Evolutionary conservation across 2,113 vertebrate species (phyloP), one percentile per base, ranked within the genome.

Genomic region (Hylia prasina): DNA sequence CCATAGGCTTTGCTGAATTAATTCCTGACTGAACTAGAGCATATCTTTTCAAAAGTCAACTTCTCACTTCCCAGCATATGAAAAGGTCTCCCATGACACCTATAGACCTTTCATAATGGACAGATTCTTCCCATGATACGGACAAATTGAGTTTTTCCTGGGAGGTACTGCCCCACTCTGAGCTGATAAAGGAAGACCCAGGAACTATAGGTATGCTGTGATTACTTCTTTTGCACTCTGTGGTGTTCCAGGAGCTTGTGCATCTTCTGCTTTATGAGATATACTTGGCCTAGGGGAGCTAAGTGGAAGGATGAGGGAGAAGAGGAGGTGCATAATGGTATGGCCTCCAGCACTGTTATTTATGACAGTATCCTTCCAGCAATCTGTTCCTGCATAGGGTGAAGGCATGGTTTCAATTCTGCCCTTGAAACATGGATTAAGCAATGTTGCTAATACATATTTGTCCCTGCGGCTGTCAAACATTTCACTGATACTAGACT

Each of bases 351-450:
- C 92, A 69, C 81, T 96, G 76, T 97, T 97, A 97, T 96, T 97
- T 96, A 97, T 90, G 97, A 97, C 94, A 96, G 85, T 96, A 96
- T 92, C 97, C 97, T 97, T 97, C 96, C 94, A 94, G 95, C 63
- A 91, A 96, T 97, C 92, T 76, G 72, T 95, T 96, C 92, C 93
- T 90, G 93, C 95, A 84, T 93, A 82, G 90, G 82, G 95, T 92
- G 72, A 96, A 98, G 97, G 95, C 90, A 86, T 96, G 97, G 97
- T 96, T 97, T 97, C 97, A 96, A 96, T 98, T 97, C 97, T 98
- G 97, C 97, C 97, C 97, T 98, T 98, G 97, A 97, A 97, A 97
- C 96, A 93, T 97, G 97, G 97, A 97, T 97, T 98, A 97, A 98
- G 97, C 97, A 98, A 97, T 95, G 96, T 94, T 97, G 97, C 97